Percentiles rank a stretch among this genome's conserved stretches.
These are phyloP conservation scores for Lycaon pictus DNA, from an alignment of 2,113 vertebrate species.

Conservation along the genomic window DNA sequence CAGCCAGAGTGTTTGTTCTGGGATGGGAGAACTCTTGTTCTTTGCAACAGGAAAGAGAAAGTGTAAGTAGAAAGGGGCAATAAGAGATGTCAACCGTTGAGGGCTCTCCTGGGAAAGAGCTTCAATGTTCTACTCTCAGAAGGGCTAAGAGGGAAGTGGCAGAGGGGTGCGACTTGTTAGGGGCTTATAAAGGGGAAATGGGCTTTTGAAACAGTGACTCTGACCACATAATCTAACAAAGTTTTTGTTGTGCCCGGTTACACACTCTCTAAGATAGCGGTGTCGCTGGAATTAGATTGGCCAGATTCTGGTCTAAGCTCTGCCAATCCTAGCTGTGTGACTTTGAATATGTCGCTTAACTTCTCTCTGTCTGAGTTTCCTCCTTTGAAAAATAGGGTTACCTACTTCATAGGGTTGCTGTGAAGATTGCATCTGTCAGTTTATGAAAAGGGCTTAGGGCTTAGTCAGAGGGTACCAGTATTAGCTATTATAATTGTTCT, in stretches of 20 bases:
- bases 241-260: not conserved
- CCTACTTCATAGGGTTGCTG: not conserved
- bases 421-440: not conserved
- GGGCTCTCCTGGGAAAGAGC: not conserved
- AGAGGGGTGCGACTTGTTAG: not conserved
- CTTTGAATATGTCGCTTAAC: not conserved
- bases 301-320: not conserved
- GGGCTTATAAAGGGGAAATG: not conserved
- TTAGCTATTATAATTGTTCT: not conserved
- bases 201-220: not conserved
- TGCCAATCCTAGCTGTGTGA: not conserved
- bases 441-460: not conserved
- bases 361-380: not conserved
- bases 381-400: not conserved
- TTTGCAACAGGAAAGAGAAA: not conserved
- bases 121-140: not conserved
- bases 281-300: not conserved
- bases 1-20: not conserved
- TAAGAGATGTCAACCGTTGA: not conserved
- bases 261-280: not conserved
- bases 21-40: not conserved
- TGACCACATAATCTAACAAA: not conserved
- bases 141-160: not conserved
- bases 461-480: not conserved
- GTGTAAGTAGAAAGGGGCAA: not conserved